phyloP scores from a whole-genome alignment of 2,888 invertebrate species.

The Allophyes oxyacanthae region DNA sequence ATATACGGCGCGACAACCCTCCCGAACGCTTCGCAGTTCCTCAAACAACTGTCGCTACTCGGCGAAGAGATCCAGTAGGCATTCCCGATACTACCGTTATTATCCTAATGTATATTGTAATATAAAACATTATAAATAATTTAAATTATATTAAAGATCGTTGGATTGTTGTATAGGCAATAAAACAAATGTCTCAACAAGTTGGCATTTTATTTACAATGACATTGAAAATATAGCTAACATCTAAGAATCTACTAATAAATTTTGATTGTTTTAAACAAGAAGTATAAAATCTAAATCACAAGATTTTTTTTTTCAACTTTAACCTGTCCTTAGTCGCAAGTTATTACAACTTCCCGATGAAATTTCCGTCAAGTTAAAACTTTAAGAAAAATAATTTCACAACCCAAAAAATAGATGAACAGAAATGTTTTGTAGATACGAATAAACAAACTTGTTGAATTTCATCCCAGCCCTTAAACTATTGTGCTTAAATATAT shows the following conservation, averaged over 20 bases:
- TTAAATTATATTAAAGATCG: constrained; percentile 61
- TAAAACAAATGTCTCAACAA: constrained; percentile 85
- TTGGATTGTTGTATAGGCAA: constrained; percentile 63
- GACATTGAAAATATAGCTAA: constrained; percentile 89
- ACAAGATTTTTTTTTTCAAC: constrained; percentile 80
- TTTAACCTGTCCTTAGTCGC: constrained; percentile 82
- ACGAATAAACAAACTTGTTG: constrained; percentile 72
- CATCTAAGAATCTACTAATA: constrained; percentile 88
- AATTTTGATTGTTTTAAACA: constrained; percentile 89
- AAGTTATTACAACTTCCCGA: constrained; percentile 67
- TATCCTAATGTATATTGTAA: constrained; percentile 57
- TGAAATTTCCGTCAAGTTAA: constrained; percentile 59
- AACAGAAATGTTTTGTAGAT: constrained; percentile 48
- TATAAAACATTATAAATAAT: constrained; percentile 58
- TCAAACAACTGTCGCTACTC: constrained; percentile 95
- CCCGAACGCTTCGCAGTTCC: constrained; percentile 97
- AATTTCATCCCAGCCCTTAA: constrained; percentile 80
- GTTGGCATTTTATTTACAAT: constrained; percentile 90
- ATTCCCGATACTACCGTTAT: constrained; percentile 63
- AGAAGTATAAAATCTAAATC: constrained; percentile 90
- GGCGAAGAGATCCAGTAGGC: constrained; percentile 92
- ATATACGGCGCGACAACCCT: constrained; percentile 98
- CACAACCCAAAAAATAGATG: constrained; percentile 69
- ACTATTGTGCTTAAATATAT: constrained; percentile 83
- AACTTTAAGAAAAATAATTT: constrained; percentile 58